phyloP scores from a whole-genome alignment of 1,140 invertebrate species.

The Teleopsis dalmanni region DNA sequence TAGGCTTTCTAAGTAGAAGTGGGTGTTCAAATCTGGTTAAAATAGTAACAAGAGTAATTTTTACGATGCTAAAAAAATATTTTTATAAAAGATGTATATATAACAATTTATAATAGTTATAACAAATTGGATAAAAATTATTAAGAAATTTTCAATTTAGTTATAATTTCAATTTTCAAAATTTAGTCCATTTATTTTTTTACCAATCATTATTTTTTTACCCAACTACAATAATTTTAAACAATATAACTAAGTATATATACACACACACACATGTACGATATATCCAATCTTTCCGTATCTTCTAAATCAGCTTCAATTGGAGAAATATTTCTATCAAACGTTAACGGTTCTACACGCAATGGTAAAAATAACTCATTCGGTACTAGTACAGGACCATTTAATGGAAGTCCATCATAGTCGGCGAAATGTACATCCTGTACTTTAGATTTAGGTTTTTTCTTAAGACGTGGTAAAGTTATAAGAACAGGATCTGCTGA shows the following conservation, averaged over 20 bases:
- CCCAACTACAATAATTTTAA: no score
- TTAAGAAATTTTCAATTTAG: no score
- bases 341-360: constrained; percentile 7
- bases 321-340: constrained; percentile 1
- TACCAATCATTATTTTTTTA: no score
- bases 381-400: constrained; percentile 1
- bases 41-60: no score
- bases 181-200: no score
- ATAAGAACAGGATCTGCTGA: constrained; percentile 40
- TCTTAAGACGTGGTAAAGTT: constrained; percentile 21
- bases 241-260: not conserved
- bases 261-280: constrained; percentile 30
- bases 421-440: constrained; percentile 8
- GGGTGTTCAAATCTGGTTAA: no score
- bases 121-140: no score
- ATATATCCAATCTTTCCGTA: constrained; percentile 17
- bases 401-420: not conserved
- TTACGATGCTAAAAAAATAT: no score
- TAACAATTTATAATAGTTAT: no score
- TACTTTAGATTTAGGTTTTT: constrained; percentile 19
- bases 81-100: no score
- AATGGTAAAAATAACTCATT: constrained; percentile 9
- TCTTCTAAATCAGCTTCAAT: constrained; percentile 2
- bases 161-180: no score
- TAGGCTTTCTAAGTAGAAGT: no score